Conservation (phyloP, 2,888 invertebrate genomes). For the Nemurella pictetii region DNA sequence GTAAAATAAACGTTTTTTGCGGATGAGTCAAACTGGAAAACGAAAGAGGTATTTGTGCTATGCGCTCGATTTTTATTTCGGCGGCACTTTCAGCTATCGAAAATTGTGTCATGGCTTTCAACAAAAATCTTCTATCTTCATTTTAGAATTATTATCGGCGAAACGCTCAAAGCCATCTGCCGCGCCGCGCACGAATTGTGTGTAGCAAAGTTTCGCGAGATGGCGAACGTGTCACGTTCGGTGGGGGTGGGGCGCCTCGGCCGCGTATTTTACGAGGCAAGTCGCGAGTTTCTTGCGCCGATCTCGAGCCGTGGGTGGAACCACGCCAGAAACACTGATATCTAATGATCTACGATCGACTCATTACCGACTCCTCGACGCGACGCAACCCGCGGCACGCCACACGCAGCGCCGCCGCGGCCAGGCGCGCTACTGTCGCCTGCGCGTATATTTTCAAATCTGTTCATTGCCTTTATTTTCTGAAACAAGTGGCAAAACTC, state of each 20-base stretch:
- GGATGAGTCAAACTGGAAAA: background rate
- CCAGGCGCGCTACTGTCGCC: background rate
- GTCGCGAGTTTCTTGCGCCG: background rate
- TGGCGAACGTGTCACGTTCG: background rate
- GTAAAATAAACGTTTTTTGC: background rate
- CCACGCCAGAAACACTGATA: background rate
- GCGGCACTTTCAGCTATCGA: background rate
- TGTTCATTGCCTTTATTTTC: background rate
- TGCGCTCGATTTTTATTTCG: background rate
- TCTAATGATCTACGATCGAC: background rate
- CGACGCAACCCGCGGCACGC: background rate
- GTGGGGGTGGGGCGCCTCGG: background rate
- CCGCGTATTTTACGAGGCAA: background rate
- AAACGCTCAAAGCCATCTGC: conserved; percentile 1
- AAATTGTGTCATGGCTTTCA: background rate
- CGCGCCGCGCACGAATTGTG: background rate
- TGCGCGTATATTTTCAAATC: background rate
- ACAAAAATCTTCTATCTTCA: background rate
- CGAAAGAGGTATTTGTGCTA: background rate
- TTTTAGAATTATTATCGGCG: background rate
- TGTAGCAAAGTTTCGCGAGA: conserved; percentile 1
- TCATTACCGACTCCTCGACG: background rate
- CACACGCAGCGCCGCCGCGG: background rate
- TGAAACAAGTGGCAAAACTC: background rate
- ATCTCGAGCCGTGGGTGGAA: background rate